Evolutionary conservation across 2,888 invertebrate genomes (phyloP), one percentile per base, ranked within the genome.

Genomic region (Aromia moschata): DNA sequence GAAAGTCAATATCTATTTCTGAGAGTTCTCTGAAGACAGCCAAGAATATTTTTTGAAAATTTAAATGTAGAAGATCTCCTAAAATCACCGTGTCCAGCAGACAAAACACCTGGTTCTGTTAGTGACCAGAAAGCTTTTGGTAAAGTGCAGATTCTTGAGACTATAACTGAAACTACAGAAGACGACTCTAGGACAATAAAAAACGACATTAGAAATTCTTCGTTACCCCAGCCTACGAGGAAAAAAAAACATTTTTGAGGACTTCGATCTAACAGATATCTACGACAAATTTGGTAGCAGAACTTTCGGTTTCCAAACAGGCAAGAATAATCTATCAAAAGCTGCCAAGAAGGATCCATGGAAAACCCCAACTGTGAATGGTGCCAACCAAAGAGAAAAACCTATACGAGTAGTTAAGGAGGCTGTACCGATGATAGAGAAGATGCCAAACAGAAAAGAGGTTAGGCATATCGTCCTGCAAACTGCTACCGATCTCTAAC

Each of bases 381-480:
- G n/a, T n/a, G n/a, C n/a, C n/a, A n/a, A n/a, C n/a, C n/a, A n/a
- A n/a, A n/a, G n/a, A n/a, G n/a, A n/a, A n/a, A n/a, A n/a, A n/a
- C n/a, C n/a, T n/a, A n/a, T n/a, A n/a, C n/a, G n/a, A n/a, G n/a
- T n/a, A n/a, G n/a, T n/a, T n/a, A n/a, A n/a, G n/a, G n/a, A n/a
- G n/a, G n/a, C n/a, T n/a, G n/a, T n/a, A n/a, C n/a, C n/a, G n/a
- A n/a, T n/a, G n/a, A n/a, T n/a, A n/a, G n/a, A n/a, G n/a, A n/a
- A n/a, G n/a, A n/a, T n/a, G n/a, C n/a, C n/a, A n/a, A n/a, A n/a
- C n/a, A n/a, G 33, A 31, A 20, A 75, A 70, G 43, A 66, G 74
- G 41, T 67, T 77, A 18, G 77, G 77, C 2, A 58, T 73, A 30
- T 68, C 73, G n/a, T 58, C 64, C n/a, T 72, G 71, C 37, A 76